Evolutionary conservation across 2,113 vertebrate species (phyloP).

Genomic region (Aphyosemion australe): DNA sequence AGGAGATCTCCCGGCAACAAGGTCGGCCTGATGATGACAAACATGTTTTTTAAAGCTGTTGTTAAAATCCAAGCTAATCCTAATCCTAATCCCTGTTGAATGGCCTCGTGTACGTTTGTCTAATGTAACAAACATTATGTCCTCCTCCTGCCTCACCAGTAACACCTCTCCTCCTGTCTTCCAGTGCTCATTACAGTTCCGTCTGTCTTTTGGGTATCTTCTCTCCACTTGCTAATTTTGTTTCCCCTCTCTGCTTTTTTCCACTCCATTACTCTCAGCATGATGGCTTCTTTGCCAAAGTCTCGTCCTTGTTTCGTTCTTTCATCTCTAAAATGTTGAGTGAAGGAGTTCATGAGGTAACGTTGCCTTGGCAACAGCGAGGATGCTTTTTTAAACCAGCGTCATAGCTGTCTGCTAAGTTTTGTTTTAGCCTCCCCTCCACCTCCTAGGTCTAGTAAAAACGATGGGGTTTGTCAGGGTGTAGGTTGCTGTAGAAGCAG

Average conservation of each 20-base stretch:
- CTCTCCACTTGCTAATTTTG: constrained; percentile 56
- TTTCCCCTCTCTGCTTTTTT: constrained; percentile 54
- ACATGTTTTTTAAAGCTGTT: background rate
- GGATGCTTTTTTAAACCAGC: constrained; percentile 29
- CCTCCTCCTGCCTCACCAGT: constrained; percentile 10
- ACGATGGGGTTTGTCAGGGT: constrained; percentile 39
- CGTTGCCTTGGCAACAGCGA: constrained; percentile 49
- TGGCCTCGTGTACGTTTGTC: constrained; percentile 1
- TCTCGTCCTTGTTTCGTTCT: constrained; percentile 82
- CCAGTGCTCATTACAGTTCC: constrained; percentile 16
- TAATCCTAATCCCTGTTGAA: background rate
- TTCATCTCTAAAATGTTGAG: constrained; percentile 77
- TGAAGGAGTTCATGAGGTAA: constrained; percentile 82
- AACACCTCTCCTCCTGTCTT: constrained; percentile 19
- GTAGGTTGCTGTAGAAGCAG: constrained; percentile 26
- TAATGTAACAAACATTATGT: background rate
- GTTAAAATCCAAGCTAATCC: background rate
- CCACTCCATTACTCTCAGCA: constrained; percentile 73
- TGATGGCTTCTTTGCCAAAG: constrained; percentile 85
- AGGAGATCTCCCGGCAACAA: constrained; percentile 78
- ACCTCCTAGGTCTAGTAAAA: constrained; percentile 24
- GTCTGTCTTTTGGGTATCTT: constrained; percentile 35
- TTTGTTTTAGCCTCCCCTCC: background rate
- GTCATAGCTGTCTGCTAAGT: constrained; percentile 18
- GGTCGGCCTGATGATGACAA: constrained; percentile 69